phyloP scores from a whole-genome alignment of 1,140 invertebrate genomes.

The Teleopsis dalmanni region DNA sequence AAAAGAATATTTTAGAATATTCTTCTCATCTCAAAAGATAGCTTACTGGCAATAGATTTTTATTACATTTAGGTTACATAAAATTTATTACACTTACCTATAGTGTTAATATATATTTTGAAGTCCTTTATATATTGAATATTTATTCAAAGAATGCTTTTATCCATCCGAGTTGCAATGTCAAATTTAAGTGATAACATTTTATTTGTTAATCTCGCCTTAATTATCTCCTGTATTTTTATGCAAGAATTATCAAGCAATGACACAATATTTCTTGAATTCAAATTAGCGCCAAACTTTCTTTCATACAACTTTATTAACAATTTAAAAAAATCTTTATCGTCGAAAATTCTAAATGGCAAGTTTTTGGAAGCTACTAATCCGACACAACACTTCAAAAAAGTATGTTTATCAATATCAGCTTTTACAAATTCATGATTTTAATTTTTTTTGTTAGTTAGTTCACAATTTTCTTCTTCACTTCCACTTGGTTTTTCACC shows the following conservation, averaged over 20 bases:
- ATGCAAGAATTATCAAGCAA: background rate
- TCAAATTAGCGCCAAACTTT: background rate
- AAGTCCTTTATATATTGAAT: constrained; percentile 6
- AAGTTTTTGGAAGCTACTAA: constrained; percentile 4
- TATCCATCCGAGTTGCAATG: background rate
- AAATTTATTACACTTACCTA: too few relatives aligned
- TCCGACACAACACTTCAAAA: constrained; percentile 10
- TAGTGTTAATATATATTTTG: background rate
- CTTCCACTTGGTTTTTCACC: too few relatives aligned
- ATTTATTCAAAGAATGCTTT: background rate
- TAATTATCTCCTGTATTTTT: background rate
- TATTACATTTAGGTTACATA: too few relatives aligned
- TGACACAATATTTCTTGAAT: background rate
- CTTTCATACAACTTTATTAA: constrained; percentile 1
- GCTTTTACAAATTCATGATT: too few relatives aligned
- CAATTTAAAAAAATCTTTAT: constrained; percentile 6
- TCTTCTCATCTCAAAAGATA: too few relatives aligned
- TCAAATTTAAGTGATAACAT: constrained; percentile 2
- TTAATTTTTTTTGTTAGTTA: too few relatives aligned
- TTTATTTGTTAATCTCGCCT: background rate
- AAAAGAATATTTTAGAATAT: too few relatives aligned
- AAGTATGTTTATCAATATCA: too few relatives aligned
- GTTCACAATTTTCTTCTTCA: too few relatives aligned
- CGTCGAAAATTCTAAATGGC: constrained; percentile 8
- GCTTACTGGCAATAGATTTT: too few relatives aligned